Conservation (phyloP, 2,797 vertebrate genomes). For the Clarias platycephalus region DNA sequence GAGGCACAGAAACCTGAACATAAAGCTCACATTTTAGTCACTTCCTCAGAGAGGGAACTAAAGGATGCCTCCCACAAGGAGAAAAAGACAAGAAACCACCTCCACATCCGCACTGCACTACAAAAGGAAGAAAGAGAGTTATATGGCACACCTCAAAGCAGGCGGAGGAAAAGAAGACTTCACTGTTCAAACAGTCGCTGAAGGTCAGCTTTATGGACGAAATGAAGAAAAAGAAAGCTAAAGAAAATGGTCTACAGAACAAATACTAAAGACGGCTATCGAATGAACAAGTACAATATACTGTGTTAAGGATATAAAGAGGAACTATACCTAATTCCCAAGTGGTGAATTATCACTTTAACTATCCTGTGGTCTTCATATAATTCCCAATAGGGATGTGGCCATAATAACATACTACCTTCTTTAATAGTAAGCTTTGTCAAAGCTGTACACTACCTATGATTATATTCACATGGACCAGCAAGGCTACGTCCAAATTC, state of each 20-base stretch:
- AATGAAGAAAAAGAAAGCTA: constrained; percentile 1
- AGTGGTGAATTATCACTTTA: constrained; percentile 21
- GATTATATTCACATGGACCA: constrained; percentile 11
- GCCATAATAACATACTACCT: constrained; percentile 18
- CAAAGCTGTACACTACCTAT: constrained; percentile 19
- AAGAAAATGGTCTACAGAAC: constrained; percentile 11
- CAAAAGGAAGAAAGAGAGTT: constrained; percentile 40
- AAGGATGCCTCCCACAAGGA: constrained; percentile 66
- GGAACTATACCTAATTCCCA: neutral
- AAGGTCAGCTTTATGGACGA: constrained; percentile 21
- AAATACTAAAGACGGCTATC: neutral
- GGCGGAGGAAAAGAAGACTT: constrained; percentile 24
- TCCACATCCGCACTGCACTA: constrained; percentile 53
- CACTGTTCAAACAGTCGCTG: constrained; percentile 37
- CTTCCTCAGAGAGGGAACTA: constrained; percentile 73
- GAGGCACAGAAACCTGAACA: constrained; percentile 69
- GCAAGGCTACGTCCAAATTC: neutral
- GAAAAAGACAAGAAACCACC: constrained; percentile 64
- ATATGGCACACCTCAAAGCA: constrained; percentile 44
- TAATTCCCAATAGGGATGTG: neutral
- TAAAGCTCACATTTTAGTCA: constrained; percentile 69
- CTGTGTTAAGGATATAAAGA: neutral
- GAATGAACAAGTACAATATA: neutral
- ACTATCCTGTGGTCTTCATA: constrained; percentile 5
- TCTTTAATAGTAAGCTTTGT: constrained; percentile 32